These are phyloP conservation scores for Drosophila subpulchrella DNA, from an alignment of 1,140 invertebrate genomes.

Conservation along the genomic window DNA sequence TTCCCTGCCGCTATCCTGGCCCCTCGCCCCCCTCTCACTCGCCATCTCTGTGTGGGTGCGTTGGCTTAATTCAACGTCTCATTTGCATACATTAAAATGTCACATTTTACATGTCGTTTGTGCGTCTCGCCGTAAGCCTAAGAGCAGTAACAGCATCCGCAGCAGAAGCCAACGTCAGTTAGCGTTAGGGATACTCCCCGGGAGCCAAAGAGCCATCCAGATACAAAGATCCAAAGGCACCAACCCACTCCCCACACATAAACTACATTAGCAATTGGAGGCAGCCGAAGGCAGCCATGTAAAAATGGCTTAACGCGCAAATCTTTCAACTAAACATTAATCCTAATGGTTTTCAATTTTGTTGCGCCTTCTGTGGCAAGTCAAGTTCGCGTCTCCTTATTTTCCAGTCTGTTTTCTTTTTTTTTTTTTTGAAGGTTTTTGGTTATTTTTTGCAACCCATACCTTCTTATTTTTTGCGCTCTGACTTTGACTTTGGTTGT, in stretches of 20 bases:
- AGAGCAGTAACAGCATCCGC: slow-evolving; percentile 50
- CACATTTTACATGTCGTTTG: slow-evolving; percentile 83
- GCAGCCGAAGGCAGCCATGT: slow-evolving; percentile 68
- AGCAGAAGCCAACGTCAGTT: slow-evolving; percentile 66
- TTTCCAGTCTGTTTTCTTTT: slow-evolving; percentile 7
- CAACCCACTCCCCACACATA: slow-evolving; percentile 56
- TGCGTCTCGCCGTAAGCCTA: slow-evolving; percentile 75
- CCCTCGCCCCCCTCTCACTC: neutral
- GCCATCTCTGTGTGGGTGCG: slow-evolving; percentile 44
- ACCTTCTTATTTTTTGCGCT: slow-evolving; percentile 33
- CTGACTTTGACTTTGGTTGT: slow-evolving; percentile 45
- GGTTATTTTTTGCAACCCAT: slow-evolving; percentile 1
- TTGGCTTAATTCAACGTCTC: slow-evolving; percentile 80
- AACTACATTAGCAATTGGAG: slow-evolving; percentile 80
- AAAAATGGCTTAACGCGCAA: slow-evolving; percentile 82
- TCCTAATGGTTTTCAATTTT: slow-evolving; percentile 83
- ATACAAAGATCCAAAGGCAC: neutral
- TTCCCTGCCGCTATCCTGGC: neutral
- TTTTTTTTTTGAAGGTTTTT: neutral
- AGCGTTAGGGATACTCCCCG: slow-evolving; percentile 63
- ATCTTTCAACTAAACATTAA: slow-evolving; percentile 83
- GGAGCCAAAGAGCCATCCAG: slow-evolving; percentile 4
- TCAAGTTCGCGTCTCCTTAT: slow-evolving; percentile 52
- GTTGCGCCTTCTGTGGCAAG: slow-evolving; percentile 70
- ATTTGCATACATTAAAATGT: slow-evolving; percentile 84